These are phyloP conservation scores for Oryzias celebensis DNA, from an alignment of 2,113 vertebrate genomes.

Conservation along the genomic window DNA sequence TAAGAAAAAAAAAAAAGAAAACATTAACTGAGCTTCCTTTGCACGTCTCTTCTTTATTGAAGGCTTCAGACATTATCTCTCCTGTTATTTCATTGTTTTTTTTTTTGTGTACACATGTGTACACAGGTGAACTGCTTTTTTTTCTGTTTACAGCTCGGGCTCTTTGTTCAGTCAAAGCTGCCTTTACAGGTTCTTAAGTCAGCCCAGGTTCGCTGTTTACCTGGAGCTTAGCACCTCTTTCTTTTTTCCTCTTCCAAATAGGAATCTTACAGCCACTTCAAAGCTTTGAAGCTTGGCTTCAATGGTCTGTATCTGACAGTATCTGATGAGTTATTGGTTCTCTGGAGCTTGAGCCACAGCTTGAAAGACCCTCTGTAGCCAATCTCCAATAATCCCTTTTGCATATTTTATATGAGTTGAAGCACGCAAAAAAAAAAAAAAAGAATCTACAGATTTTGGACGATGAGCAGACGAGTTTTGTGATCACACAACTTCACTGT, in stretches of 20 bases:
- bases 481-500: slow-evolving; percentile 33
- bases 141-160: slow-evolving; percentile 10
- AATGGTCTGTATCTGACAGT: slow-evolving; percentile 65
- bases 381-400: slow-evolving; percentile 59
- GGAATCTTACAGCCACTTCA: slow-evolving; percentile 72
- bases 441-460: slow-evolving; percentile 32
- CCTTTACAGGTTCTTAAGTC: slow-evolving; percentile 35
- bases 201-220: slow-evolving; percentile 40
- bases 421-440: slow-evolving; percentile 19
- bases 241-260: slow-evolving; percentile 55
- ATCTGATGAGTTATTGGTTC: slow-evolving; percentile 69
- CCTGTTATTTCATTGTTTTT: slow-evolving; percentile 21
- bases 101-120: slow-evolving; percentile 9
- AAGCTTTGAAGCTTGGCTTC: slow-evolving; percentile 65
- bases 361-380: slow-evolving; percentile 61
- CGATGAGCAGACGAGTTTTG: neutral
- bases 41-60: slow-evolving; percentile 16
- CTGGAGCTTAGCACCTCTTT: slow-evolving; percentile 56
- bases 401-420: slow-evolving; percentile 48
- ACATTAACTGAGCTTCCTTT: neutral
- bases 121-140: slow-evolving; percentile 12
- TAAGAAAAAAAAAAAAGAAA: neutral
- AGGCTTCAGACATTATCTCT: neutral
- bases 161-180: slow-evolving; percentile 17
- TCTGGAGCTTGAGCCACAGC: slow-evolving; percentile 54